Base-by-base conservation (phyloP, 2,888 invertebrate genomes). In the Linyphia triangularis region DNA sequence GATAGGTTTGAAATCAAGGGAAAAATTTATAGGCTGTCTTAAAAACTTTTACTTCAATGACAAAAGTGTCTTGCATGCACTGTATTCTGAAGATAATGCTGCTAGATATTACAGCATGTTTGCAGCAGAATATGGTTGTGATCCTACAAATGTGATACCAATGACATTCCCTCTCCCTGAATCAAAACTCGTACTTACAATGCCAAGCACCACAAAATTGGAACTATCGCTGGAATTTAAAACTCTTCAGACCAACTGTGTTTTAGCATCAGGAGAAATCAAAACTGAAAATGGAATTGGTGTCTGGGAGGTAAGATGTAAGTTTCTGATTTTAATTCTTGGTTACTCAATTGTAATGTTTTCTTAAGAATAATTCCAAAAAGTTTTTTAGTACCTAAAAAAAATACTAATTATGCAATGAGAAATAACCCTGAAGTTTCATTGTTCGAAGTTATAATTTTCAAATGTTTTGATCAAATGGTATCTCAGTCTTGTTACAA, bases 11-110 rank as follows among this genome's bases (percentile, higher is more conserved):
- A 82, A 83, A 40, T 85, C 89, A 26, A 73, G 95, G 91, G 96
- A 97, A 92, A 97, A 96, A 93, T 97, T 97, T 92, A 96, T 96
- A 91, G 97, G 98, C 28, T 96, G 96, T 91, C 93, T 98, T 51
- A 97, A 97, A 92, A 97, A 97, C 92, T 97, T 98, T 69, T 98
- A 97, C 92, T 97, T 97, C 93, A 98, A 98, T 92, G 97, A 97
- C 92, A 95, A 97, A 37, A 97, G 97, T 0, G 96, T 98, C 90
- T 94, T 98, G 89, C 97, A 97, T 92, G 97, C 97, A 92, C 93
- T 98, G 89, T 95, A 96, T 91, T 95, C 95, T 91, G 95, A 95
- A 90, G 97, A 96, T 93, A 96, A 96, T 28, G 97, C 97, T 94
- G 96, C 96, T 30, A 82, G 85, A 9, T 90, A 91, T 86, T 90